Conservation (phyloP, 2,113 vertebrate genomes). For the Cololabis saira region DNA sequence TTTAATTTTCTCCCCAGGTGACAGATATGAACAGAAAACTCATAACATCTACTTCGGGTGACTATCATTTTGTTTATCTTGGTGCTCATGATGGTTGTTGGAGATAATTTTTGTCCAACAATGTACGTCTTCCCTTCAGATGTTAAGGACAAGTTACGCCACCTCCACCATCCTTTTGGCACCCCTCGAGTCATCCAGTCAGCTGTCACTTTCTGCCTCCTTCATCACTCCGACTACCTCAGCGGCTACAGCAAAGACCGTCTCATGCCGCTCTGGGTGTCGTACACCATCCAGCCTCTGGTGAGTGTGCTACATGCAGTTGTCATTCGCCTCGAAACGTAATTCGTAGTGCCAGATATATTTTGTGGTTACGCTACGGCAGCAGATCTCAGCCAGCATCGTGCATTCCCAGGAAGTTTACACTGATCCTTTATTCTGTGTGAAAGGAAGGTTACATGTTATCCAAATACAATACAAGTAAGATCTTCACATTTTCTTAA, state of each 20-base stretch:
- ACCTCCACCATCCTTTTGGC: conserved; percentile 79
- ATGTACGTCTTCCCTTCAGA: conserved; percentile 16
- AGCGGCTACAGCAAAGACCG: conserved; percentile 79
- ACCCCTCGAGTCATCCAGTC: conserved; percentile 71
- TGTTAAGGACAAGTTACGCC: conserved; percentile 18
- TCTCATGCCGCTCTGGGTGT: conserved; percentile 82
- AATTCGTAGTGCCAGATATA: conserved; percentile 19
- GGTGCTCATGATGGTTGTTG: not conserved
- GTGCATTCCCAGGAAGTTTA: conserved; percentile 19
- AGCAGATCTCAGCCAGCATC: conserved; percentile 24
- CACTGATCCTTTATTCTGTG: conserved; percentile 21
- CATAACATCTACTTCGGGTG: conserved; percentile 49
- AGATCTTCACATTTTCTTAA: conserved; percentile 9
- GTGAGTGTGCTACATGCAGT: conserved; percentile 62
- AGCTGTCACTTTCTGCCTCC: conserved; percentile 68
- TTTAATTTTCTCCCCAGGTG: conserved; percentile 59
- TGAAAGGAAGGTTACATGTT: conserved; percentile 28
- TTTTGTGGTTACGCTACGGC: conserved; percentile 42
- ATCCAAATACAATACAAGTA: conserved; percentile 11
- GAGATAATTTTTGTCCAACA: not conserved
- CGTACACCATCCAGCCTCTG: conserved; percentile 72
- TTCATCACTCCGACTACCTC: conserved; percentile 73
- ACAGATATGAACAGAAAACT: conserved; percentile 51
- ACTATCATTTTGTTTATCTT: conserved; percentile 29
- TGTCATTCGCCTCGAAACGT: conserved; percentile 55